These are phyloP conservation scores for Thrips palmi DNA, from an alignment of 1,140 invertebrate species.

Conservation along the genomic window DNA sequence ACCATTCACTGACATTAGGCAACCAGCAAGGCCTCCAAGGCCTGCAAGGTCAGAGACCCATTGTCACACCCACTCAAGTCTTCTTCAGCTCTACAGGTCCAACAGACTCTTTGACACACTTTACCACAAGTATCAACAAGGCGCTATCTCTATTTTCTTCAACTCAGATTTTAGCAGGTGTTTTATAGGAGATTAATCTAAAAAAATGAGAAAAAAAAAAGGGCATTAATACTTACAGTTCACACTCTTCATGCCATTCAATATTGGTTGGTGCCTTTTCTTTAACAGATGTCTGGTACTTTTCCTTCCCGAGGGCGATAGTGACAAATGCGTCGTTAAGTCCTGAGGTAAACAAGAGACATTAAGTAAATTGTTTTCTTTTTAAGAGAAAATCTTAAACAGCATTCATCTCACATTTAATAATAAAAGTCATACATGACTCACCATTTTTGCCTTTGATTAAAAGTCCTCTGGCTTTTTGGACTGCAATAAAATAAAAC, in stretches of 20 bases:
- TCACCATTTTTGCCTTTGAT: constrained; percentile 72
- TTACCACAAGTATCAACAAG: too few relatives aligned
- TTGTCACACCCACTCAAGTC: too few relatives aligned
- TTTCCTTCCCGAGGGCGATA: constrained; percentile 84
- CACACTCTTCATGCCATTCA: constrained; percentile 92
- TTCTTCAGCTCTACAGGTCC: too few relatives aligned
- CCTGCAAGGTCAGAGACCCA: too few relatives aligned
- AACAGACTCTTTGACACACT: too few relatives aligned
- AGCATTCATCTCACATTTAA: not conserved
- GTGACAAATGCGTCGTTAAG: constrained; percentile 92
- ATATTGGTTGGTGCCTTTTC: constrained; percentile 64
- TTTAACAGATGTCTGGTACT: constrained; percentile 89
- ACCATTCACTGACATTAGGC: too few relatives aligned
- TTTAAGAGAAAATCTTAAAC: not conserved
- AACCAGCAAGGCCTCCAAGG: too few relatives aligned
- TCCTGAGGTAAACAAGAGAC: constrained; percentile 24
- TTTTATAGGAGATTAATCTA: too few relatives aligned
- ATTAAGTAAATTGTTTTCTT: constrained; percentile 5
- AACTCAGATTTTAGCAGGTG: too few relatives aligned
- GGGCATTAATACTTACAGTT: constrained; percentile 43
- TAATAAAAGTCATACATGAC: constrained; percentile 12
- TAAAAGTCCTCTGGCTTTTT: constrained; percentile 47
- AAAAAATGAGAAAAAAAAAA: too few relatives aligned
- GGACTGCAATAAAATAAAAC: constrained; percentile 35
- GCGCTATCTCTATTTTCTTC: too few relatives aligned